These are phyloP conservation scores for Salarias fasciatus DNA, from an alignment of 2,797 vertebrate species.

Conservation along the genomic window DNA sequence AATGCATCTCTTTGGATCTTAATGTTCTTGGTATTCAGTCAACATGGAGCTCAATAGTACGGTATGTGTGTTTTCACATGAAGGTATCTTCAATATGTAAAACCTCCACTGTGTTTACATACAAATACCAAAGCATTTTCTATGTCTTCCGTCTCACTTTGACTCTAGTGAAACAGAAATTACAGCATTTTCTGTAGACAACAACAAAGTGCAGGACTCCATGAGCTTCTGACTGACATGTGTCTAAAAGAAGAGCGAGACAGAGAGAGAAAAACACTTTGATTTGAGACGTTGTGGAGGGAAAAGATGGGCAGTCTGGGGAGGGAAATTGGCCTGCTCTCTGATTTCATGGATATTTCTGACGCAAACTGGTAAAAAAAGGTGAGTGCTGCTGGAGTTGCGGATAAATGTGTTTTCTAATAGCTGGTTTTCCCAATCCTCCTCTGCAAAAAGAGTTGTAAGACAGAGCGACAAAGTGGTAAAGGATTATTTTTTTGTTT, in stretches of 20 bases:
- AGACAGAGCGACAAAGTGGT: slow-evolving; percentile 29
- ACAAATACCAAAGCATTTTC: slow-evolving; percentile 17
- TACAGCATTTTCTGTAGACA: slow-evolving; percentile 43
- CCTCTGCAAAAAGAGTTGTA: slow-evolving; percentile 45
- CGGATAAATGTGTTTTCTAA: slow-evolving; percentile 30
- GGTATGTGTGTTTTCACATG: slow-evolving; percentile 7
- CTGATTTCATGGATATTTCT: slow-evolving; percentile 63
- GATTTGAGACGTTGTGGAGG: slow-evolving; percentile 33
- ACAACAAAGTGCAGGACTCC: slow-evolving; percentile 51
- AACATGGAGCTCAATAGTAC: slow-evolving; percentile 17
- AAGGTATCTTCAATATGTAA: slow-evolving; percentile 12
- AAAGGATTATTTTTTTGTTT: background rate
- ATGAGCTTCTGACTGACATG: slow-evolving; percentile 49
- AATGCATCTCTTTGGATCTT: slow-evolving; percentile 18
- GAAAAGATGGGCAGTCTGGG: slow-evolving; percentile 24
- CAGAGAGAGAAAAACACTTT: slow-evolving; percentile 35
- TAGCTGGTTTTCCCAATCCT: slow-evolving; percentile 28
- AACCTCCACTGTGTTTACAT: slow-evolving; percentile 16
- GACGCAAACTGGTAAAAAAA: slow-evolving; percentile 53
- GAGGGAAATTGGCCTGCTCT: slow-evolving; percentile 38
- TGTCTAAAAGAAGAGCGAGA: slow-evolving; percentile 56
- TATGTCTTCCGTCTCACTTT: slow-evolving; percentile 42
- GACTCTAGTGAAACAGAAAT: slow-evolving; percentile 38
- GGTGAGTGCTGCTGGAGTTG: slow-evolving; percentile 43
- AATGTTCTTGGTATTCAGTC: background rate